Evolutionary conservation across 2,888 invertebrate species (phyloP), one percentile per base, ranked within the genome.

Genomic region (Nomada hirtipes): DNA sequence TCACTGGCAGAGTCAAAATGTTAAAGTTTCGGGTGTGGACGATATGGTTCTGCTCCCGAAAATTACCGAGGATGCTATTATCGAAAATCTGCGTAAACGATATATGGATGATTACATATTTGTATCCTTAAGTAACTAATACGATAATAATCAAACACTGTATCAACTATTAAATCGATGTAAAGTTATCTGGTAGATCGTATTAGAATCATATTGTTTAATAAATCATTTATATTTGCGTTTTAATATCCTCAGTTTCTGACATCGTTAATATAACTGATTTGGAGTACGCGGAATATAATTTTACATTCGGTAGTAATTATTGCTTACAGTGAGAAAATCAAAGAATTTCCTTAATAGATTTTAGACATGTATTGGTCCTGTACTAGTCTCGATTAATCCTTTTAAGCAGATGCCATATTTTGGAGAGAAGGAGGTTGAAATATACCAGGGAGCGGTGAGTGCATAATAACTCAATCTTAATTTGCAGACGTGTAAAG

Each of bases 1-100:
- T 92, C 96, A 96, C 91, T 96, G 96, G 96, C 96, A 96, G 92
- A 96, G 96, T 90, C 95, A 95, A 93, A 95, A 96, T 95, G 95
- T 96, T 89, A 96, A 96, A 90, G 95, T 96, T 80, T 95, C 95
- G 52, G 96, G 96, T 2, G 96, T 96, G 90, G 96, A 96, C 91
- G 96, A 96, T 89, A 96, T 96, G 96, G 96, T 96, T 55, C 94
- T 96, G 18, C 93, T 96, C 79, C 94, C 95, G 80, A 96, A 95
- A 92, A 95, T 96, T 88, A 94, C 94, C 11, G 96, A 96, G 86
- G 94, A 95, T 7, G 94, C 95, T 85, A 96, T 96, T 88, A 95
- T 96, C 61, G 96, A 96, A 60, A 96, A 96, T 90, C 94, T 96
- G 76, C 95, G 95, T 89, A 96, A 96, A 88, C 92, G 96, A 83